These are phyloP conservation scores for Phataginus tricuspis DNA, from an alignment of 2,797 vertebrate genomes.

Conservation along the genomic window DNA sequence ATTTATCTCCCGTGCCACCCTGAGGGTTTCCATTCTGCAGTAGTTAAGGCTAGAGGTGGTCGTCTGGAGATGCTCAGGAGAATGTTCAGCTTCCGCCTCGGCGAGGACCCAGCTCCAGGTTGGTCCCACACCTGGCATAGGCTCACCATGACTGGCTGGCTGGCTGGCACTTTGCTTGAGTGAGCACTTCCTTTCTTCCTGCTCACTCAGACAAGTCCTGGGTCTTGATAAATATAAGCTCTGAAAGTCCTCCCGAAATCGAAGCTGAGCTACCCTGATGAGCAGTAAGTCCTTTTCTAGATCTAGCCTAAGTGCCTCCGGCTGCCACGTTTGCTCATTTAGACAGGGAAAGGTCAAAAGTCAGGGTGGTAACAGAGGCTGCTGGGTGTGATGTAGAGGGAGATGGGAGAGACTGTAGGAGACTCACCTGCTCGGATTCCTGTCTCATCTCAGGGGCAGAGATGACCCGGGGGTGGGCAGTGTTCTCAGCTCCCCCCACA, in stretches of 20 bases:
- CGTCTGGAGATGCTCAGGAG: not conserved
- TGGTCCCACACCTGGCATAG: rapidly evolving
- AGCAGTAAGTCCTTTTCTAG: not conserved
- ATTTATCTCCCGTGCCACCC: not conserved
- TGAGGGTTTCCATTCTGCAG: not conserved
- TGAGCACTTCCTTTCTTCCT: not conserved
- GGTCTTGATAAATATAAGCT: not conserved
- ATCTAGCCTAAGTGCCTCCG: not conserved
- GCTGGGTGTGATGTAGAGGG: too few species aligned
- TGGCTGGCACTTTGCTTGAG: not conserved
- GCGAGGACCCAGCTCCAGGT: not conserved
- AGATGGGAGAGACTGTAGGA: rapidly evolving
- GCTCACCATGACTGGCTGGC: not conserved
- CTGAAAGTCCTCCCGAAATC: not conserved
- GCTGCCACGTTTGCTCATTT: not conserved
- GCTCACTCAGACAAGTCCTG: not conserved
- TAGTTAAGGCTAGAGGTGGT: rapidly evolving
- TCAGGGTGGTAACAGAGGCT: not conserved
- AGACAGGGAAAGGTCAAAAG: not conserved
- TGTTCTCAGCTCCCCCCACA: conserved; percentile 89
- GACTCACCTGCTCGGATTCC: conserved; percentile 95
- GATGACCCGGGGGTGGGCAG: conserved; percentile 88
- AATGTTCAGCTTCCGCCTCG: not conserved
- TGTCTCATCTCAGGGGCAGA: conserved; percentile 90
- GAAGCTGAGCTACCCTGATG: not conserved